Conservation (phyloP, 2,888 invertebrate species). For the Pammene aurita region DNA sequence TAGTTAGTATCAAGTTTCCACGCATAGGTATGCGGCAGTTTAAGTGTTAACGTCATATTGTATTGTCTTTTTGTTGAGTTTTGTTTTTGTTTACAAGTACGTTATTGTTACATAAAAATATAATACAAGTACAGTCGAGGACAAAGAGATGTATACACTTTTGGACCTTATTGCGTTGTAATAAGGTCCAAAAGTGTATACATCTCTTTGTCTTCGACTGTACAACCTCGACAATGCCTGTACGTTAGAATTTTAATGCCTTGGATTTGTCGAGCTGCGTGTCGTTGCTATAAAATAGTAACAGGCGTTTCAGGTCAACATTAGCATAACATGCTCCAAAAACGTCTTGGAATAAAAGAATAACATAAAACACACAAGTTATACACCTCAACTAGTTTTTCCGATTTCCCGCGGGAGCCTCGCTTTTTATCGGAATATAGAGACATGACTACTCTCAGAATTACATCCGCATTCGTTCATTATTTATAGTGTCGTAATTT, state of each 20-base stretch:
- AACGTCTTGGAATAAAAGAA: constrained; percentile 11
- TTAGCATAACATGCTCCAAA: background rate
- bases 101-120: too few species aligned
- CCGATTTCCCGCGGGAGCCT: constrained; percentile 6
- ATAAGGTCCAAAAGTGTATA: too few species aligned
- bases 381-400: constrained; percentile 3
- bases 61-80: too few species aligned
- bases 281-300: constrained; percentile 1
- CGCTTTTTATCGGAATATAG: constrained; percentile 15
- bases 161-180: too few species aligned
- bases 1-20: too few species aligned
- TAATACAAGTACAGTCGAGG: too few species aligned
- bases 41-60: too few species aligned
- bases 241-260: background rate
- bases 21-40: too few species aligned
- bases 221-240: too few species aligned
- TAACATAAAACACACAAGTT: constrained; percentile 17
- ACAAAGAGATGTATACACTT: too few species aligned
- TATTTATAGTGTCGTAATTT: constrained; percentile 21
- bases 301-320: background rate
- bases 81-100: too few species aligned
- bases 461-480: constrained; percentile 7
- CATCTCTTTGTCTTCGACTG: too few species aligned
- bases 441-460: background rate
- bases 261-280: background rate